Percentiles rank a stretch among this genome's conserved stretches.
These are phyloP conservation scores for Julus scanicus DNA, from an alignment of 2,888 invertebrate genomes.

Conservation along the genomic window DNA sequence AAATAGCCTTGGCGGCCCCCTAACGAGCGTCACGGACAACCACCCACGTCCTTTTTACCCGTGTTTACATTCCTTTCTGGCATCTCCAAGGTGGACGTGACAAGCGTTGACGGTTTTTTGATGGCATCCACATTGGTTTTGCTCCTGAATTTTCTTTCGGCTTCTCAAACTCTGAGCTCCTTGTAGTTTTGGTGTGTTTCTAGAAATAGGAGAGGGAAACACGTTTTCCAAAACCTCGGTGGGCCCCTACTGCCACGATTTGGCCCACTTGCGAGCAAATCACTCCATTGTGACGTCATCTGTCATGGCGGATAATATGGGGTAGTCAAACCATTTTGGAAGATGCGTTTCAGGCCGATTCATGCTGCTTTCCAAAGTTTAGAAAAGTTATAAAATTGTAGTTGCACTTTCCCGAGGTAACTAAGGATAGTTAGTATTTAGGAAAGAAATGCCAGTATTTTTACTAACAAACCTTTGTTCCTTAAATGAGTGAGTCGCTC, in stretches of 20 bases:
- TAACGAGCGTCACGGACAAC: slow-evolving; percentile 37
- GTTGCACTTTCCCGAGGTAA: too few relatives aligned
- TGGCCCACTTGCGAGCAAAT: too few relatives aligned
- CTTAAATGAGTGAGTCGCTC: too few relatives aligned
- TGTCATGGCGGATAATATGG: too few relatives aligned
- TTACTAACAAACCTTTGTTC: too few relatives aligned
- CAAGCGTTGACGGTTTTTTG: slow-evolving; percentile 15
- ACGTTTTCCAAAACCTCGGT: background rate
- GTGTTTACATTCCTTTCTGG: background rate
- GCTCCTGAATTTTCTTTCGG: slow-evolving; percentile 2
- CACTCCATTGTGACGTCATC: too few relatives aligned
- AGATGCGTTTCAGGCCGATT: too few relatives aligned
- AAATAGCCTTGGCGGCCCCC: background rate
- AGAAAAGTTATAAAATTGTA: too few relatives aligned
- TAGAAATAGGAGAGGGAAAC: background rate
- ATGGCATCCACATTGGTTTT: slow-evolving; percentile 25
- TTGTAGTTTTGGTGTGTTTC: background rate
- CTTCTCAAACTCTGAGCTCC: background rate
- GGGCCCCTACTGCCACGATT: background rate
- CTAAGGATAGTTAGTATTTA: too few relatives aligned
- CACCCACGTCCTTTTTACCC: slow-evolving; percentile 15
- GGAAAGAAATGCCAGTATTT: too few relatives aligned
- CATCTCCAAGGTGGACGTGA: slow-evolving; percentile 6
- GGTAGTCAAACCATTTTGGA: too few relatives aligned
- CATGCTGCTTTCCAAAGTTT: too few relatives aligned